Base-by-base conservation (phyloP, 2,888 invertebrate species). In the Conistra vaccinii region DNA sequence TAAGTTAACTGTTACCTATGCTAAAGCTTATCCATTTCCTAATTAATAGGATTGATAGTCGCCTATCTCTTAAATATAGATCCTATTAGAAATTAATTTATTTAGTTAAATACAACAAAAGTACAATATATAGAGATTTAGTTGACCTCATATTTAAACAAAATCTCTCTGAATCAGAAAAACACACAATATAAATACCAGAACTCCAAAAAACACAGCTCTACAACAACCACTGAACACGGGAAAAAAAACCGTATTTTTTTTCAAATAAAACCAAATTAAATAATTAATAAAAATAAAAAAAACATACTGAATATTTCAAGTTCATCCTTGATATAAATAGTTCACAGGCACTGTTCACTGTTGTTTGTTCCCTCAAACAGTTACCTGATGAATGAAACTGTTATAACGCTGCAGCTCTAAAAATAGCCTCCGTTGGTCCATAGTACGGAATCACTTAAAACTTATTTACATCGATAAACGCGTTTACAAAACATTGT, bases 391-490 rank as follows among this genome's bases (percentile, higher is more conserved):
- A 91, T 92, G 93, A 95, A 94, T 96, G 95, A 87, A 87, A 80
- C 87, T 76, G 74, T 80, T 87, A 86, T 78, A 80, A 80, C 85
- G 83, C 79, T 83, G 85, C 80, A 80, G 88, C 85, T 88, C 93
- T 95, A 94, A 95, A 94, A 94, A 95, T 94, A 94, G 77, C 90
- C 85, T 83, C 75, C 83, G 72, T 83, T 92, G 91, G 93, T 94
- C 91, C 93, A 94, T 89, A 94, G 93, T 93, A 94, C 93, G 92
- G 92, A 92, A 92, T 95, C 93, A 95, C 93, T 93, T 91, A 93
- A 93, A 94, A 93, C 88, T 93, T 94, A 93, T 94, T 94, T 93
- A 94, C 91, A 90, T 91, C 89, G 92, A 94, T 93, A 94, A 91
- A 86, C 83, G 69, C 90, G 89, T 94, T 94, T 93, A 95, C 95